Evolutionary conservation across 2,888 invertebrate species (phyloP), one percentile per base, ranked within the genome.

Genomic region (Aromia moschata): DNA sequence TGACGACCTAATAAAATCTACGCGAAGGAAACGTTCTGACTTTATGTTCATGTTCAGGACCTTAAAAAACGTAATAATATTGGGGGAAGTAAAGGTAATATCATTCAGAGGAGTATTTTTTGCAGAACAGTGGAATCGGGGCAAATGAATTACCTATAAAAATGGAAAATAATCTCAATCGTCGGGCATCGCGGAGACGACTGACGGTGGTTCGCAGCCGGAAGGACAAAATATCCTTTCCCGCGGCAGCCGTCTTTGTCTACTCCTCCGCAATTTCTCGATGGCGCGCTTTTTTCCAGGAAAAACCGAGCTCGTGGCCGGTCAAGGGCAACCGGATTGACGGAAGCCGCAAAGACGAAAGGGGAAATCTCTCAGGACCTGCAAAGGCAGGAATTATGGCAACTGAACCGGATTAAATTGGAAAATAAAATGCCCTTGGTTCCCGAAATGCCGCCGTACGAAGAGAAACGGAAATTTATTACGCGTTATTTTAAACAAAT

Each of bases 291-390:
- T 60, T 58, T 63, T 67, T 64, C 65, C 67, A 60, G 67, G 68
- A 63, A 67, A 67, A 65, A 65, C 68, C 64, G 60, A 67, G 73
- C 74, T 74, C 72, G 73, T 72, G 75, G 68, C 68, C 73, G 75
- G 74, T 75, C 75, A 75, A 75, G 75, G 75, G 68, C 73, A 68
- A 65, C 56, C 60, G 54, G 58, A 60, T 52, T 52, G 52, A 52
- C 52, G 52, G 41, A 52, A 52, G 52, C 52, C 52, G 40, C 52
- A 52, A 52, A 41, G 52, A 52, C 41, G 52, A 30, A 41, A 41
- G 52, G 52, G 52, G 52, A 45, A 52, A 38, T 38, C 25, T 49
- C 52, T 40, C 52, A 52, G 52, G 52, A 52, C 41, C 52, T 14
- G 15, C 17, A 31, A 4, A 16, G 25, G 41, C 52, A 52, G 41